Evolutionary conservation across 1,140 invertebrate genomes (phyloP).

Genomic region (Orchestia grillus): DNA sequence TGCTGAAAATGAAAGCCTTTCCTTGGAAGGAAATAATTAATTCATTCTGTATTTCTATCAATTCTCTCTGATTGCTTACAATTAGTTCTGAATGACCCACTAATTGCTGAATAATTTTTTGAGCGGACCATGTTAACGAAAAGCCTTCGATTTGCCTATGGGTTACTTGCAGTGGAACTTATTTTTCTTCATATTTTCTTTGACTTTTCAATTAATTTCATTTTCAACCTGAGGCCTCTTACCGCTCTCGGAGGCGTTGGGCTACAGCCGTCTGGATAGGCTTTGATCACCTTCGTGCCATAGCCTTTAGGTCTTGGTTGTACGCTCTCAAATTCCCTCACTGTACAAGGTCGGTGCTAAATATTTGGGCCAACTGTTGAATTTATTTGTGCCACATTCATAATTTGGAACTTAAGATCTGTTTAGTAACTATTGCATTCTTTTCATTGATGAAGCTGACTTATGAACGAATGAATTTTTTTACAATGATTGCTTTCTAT

Average conservation of each 20-base stretch:
- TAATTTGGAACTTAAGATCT: too few relatives aligned
- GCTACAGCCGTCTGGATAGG: too few relatives aligned
- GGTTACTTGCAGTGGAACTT: neutral
- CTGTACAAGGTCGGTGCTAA: too few relatives aligned
- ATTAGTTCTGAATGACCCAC: neutral
- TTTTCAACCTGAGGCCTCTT: neutral
- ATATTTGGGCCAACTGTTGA: too few relatives aligned
- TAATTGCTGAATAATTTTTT: neutral
- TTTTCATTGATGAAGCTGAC: neutral
- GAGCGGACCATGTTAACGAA: neutral
- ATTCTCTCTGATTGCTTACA: neutral
- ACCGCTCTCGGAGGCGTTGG: neutral
- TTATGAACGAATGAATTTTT: neutral
- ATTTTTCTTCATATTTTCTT: neutral
- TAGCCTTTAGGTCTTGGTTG: too few relatives aligned
- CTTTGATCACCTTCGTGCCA: neutral
- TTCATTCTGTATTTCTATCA: neutral
- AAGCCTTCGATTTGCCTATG: neutral
- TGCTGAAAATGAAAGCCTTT: neutral
- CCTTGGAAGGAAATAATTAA: neutral
- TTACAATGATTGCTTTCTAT: neutral
- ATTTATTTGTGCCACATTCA: too few relatives aligned
- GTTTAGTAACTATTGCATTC: neutral
- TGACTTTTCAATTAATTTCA: neutral
- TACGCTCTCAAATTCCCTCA: too few relatives aligned